Evolutionary conservation across 2,113 vertebrate species (phyloP).

Genomic region (Chlorodrepanis virens): DNA sequence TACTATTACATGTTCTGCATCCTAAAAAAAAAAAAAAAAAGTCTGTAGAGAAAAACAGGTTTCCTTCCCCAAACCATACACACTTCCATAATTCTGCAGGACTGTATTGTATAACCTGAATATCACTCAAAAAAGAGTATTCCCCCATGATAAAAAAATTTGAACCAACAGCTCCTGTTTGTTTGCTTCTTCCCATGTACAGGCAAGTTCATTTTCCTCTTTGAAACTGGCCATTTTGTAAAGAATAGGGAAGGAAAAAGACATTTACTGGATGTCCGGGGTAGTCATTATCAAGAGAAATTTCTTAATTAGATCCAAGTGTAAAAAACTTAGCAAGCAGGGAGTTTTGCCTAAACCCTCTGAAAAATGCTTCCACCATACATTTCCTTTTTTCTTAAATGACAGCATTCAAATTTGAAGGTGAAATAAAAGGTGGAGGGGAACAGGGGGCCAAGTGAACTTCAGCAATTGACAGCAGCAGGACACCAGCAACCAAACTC

Average conservation of each 20-base stretch:
- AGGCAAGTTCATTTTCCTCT: neutral
- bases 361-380: neutral
- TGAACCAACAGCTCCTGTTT: neutral
- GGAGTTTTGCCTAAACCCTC: neutral
- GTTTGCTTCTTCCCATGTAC: neutral
- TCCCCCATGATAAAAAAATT: neutral
- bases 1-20: neutral
- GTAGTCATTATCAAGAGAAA: neutral
- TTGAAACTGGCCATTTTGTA: neutral
- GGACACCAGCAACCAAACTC: neutral
- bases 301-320: neutral
- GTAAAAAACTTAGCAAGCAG: neutral
- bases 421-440: neutral
- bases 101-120: neutral
- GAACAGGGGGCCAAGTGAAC: neutral
- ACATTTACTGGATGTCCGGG: neutral
- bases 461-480: neutral
- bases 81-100: neutral
- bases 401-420: neutral
- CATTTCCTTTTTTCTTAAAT: neutral
- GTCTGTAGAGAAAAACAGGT: neutral
- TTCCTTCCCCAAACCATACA: neutral
- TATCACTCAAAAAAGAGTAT: neutral
- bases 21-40: neutral
- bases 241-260: neutral